Percentiles rank a stretch among this genome's conserved stretches.
phyloP scores from a whole-genome alignment of 2,888 invertebrate species.

The Graphium colonna region DNA sequence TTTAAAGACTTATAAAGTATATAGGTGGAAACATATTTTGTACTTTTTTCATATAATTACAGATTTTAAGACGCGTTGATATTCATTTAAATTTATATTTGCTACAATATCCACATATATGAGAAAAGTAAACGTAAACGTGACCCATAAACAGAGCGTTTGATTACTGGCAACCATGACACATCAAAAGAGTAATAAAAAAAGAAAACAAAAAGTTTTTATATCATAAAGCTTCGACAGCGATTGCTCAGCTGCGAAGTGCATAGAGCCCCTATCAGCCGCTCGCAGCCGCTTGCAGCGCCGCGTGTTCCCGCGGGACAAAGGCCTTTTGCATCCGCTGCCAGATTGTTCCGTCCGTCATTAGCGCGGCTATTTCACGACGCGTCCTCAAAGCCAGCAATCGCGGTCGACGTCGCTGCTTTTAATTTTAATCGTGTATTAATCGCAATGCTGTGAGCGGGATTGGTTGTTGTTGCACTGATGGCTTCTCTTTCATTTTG shows the following conservation, averaged over 20 bases:
- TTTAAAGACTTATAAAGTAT: no score
- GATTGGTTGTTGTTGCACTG: no score
- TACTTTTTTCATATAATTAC: no score
- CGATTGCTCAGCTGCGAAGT: slow-evolving; percentile 2
- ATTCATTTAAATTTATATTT: no score
- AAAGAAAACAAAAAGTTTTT: background rate
- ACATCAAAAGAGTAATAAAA: background rate
- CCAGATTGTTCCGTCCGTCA: slow-evolving; percentile 16
- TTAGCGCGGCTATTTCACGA: slow-evolving; percentile 14
- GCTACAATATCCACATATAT: no score
- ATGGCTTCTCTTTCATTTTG: no score
- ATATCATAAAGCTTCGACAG: slow-evolving; percentile 2
- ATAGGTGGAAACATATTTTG: no score
- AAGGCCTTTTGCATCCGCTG: slow-evolving; percentile 16
- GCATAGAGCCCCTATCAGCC: slow-evolving; percentile 1
- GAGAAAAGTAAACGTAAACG: no score
- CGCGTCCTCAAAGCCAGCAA: slow-evolving; percentile 1
- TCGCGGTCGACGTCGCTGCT: background rate
- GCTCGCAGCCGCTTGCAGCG: slow-evolving; percentile 17
- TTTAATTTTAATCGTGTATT: background rate
- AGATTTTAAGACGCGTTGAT: no score
- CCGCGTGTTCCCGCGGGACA: slow-evolving; percentile 16
- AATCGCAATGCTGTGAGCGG: background rate
- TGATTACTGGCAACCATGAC: background rate
- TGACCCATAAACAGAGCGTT: no score